Percentiles rank a stretch among this genome's conserved stretches.
Conservation (phyloP, 1,140 invertebrate species). For the Pachypeltis micranthus region DNA sequence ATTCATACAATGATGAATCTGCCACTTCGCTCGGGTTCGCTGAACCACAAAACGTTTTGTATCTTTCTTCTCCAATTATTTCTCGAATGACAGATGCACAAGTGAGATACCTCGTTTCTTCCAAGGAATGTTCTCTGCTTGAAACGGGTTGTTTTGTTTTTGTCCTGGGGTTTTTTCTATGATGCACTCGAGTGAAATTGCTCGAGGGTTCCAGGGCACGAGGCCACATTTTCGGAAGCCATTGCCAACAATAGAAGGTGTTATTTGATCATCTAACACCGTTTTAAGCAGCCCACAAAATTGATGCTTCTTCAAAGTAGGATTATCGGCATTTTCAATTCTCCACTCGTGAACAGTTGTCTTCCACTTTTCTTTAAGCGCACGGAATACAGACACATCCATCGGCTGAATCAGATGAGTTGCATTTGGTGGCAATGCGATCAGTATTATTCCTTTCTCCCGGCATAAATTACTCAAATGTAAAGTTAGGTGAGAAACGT, state of each 20-base stretch:
- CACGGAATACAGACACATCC: conserved; percentile 33
- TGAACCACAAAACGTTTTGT: neutral
- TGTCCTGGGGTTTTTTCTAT: neutral
- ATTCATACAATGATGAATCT: conserved; percentile 8
- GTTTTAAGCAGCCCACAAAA: conserved; percentile 18
- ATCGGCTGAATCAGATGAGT: conserved; percentile 37
- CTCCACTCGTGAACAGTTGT: conserved; percentile 26
- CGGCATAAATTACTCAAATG: conserved; percentile 34
- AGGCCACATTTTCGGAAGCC: conserved; percentile 11
- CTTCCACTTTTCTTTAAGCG: conserved; percentile 33
- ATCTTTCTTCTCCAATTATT: neutral
- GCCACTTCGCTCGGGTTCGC: conserved; percentile 2
- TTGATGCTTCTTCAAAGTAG: conserved; percentile 24
- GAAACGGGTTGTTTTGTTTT: neutral
- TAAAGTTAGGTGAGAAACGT: conserved; percentile 33
- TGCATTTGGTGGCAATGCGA: conserved; percentile 36
- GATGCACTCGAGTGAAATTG: neutral
- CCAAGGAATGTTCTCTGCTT: neutral
- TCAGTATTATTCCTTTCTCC: conserved; percentile 33
- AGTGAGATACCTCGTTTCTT: neutral
- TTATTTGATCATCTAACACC: neutral
- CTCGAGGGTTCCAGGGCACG: neutral
- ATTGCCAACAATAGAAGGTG: conserved; percentile 11
- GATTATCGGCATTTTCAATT: conserved; percentile 20
- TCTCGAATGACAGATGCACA: neutral